Evolutionary conservation across 1,140 invertebrate genomes (phyloP).

Genomic region (Zaprionus inermis): DNA sequence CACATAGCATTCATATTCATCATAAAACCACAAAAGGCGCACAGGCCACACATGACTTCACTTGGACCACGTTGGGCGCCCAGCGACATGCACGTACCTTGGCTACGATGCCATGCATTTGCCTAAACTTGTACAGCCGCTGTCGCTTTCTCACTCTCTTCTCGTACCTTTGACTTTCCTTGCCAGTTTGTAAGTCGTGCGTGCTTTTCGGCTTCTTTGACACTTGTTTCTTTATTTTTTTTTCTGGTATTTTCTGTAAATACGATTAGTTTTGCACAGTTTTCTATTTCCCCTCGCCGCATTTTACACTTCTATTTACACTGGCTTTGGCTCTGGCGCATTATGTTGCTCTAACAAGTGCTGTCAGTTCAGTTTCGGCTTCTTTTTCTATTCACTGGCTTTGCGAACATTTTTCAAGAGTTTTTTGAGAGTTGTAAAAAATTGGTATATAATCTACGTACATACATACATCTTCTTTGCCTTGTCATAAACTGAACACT

Average conservation of each 20-base stretch:
- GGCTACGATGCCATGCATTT: conserved; percentile 17
- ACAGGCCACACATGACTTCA: conserved; percentile 44
- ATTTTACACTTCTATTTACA: neutral
- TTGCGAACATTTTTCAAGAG: conserved; percentile 59
- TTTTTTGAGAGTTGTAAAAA: neutral
- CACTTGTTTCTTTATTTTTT: conserved; percentile 19
- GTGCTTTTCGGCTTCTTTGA: conserved; percentile 25
- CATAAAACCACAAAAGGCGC: conserved; percentile 77
- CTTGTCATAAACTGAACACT: conserved; percentile 66
- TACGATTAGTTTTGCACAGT: conserved; percentile 7
- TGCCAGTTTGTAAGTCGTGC: conserved; percentile 30
- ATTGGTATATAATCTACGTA: conserved; percentile 17
- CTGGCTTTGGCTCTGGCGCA: neutral
- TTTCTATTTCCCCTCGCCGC: neutral
- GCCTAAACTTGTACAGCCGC: conserved; percentile 23
- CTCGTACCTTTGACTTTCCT: conserved; percentile 17
- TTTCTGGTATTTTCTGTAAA: conserved; percentile 10
- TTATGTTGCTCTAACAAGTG: conserved; percentile 5
- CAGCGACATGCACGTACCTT: conserved; percentile 25
- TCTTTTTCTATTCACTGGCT: conserved; percentile 28
- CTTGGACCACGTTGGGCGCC: conserved; percentile 4
- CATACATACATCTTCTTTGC: conserved; percentile 17
- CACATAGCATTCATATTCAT: conserved; percentile 82
- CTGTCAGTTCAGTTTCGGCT: neutral
- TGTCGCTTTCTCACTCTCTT: neutral